phyloP scores from a whole-genome alignment of 2,888 invertebrate species.

The Baronia brevicornis region DNA sequence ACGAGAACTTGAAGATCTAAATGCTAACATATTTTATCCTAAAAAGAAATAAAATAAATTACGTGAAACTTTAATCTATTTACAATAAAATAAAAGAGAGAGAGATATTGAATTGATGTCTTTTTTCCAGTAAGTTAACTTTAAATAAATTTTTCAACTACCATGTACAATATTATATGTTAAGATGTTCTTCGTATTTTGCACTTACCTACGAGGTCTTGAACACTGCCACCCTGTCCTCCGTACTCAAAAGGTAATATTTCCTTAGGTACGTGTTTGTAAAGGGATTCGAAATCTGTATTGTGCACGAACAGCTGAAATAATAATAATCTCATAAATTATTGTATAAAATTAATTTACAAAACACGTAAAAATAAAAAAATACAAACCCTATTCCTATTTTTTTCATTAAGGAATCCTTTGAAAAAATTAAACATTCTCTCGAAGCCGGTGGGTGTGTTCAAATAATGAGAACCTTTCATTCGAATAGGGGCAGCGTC shows the following conservation, averaged over 20 bases:
- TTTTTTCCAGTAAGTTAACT: too few relatives aligned
- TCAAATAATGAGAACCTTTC: constrained; percentile 68
- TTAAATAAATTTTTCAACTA: too few relatives aligned
- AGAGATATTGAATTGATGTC: too few relatives aligned
- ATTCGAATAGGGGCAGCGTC: constrained; percentile 72
- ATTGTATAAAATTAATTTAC: background rate
- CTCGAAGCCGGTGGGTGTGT: constrained; percentile 65
- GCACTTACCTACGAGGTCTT: constrained; percentile 56
- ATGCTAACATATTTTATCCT: too few relatives aligned
- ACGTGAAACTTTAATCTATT: too few relatives aligned
- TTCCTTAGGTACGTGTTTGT: constrained; percentile 70
- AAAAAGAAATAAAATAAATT: too few relatives aligned
- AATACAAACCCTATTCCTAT: constrained; percentile 56
- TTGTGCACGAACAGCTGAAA: constrained; percentile 64
- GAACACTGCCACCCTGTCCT: constrained; percentile 70
- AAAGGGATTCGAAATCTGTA: constrained; percentile 62
- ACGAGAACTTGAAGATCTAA: too few relatives aligned
- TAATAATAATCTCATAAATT: constrained; percentile 5
- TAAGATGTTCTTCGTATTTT: too few relatives aligned
- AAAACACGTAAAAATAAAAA: background rate
- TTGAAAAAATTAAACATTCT: constrained; percentile 60
- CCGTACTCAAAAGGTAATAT: constrained; percentile 78
- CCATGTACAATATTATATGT: too few relatives aligned
- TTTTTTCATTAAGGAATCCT: constrained; percentile 68
- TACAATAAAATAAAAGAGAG: too few relatives aligned